Evolutionary conservation across 2,113 vertebrate genomes (phyloP).

Genomic region (Tupaia tana): DNA sequence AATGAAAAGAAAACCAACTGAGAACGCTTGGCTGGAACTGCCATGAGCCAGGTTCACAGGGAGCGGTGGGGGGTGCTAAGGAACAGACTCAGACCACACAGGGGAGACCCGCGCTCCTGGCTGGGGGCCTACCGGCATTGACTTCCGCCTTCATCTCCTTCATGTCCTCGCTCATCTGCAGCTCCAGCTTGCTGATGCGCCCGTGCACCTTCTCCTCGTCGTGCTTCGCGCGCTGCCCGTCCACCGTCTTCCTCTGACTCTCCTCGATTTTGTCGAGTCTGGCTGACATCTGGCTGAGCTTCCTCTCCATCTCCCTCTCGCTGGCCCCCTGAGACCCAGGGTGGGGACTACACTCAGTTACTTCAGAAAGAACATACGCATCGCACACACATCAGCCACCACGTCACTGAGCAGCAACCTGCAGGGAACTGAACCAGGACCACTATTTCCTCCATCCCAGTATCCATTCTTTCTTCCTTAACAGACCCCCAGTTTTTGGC

Average conservation of each 20-base stretch:
- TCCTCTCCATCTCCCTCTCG: slow-evolving; percentile 85
- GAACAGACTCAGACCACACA: neutral
- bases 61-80: neutral
- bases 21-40: too few relatives aligned
- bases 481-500: neutral
- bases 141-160: slow-evolving; percentile 89
- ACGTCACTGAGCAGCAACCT: neutral
- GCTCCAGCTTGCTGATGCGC: slow-evolving; percentile 86
- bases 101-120: neutral
- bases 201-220: slow-evolving; percentile 86
- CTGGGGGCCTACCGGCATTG: slow-evolving; percentile 85
- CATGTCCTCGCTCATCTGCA: slow-evolving; percentile 86
- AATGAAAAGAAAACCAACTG: neutral
- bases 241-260: slow-evolving; percentile 84
- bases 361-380: neutral
- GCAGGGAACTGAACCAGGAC: neutral
- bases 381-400: neutral
- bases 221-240: slow-evolving; percentile 79
- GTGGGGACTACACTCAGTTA: slow-evolving; percentile 59
- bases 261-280: slow-evolving; percentile 88
- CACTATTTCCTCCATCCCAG: neutral
- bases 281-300: slow-evolving; percentile 87
- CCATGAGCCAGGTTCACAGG: neutral
- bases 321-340: slow-evolving; percentile 82
- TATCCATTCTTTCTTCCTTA: neutral